Evolutionary conservation across 2,888 invertebrate species (phyloP), one percentile per base, ranked within the genome.

Genomic region (Troglohyphantes excavatus): DNA sequence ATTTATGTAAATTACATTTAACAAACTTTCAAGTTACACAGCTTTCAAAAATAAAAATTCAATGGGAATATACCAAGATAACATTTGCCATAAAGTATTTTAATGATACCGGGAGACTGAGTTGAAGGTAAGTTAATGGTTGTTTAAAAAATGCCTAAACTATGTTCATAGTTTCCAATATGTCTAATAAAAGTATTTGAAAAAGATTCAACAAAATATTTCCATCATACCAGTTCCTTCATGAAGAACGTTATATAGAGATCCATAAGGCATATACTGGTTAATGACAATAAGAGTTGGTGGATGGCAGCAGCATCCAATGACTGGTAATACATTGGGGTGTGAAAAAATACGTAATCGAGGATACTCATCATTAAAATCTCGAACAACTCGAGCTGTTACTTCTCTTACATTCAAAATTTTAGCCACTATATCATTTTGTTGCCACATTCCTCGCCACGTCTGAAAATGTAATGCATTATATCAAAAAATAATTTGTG

Each of bases 321-420:
- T 92, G 67, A 98, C 98, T 6, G 99, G 99, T 93, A 99, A 94
- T 91, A 99, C 97, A 93, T 99, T 99, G 5, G 99, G 98, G 94
- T 99, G 99, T 0, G 99, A 99, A 94, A 99, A 99, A 93, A 99
- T 99, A 93, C 99, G 95, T 53, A 99, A 94, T 93, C 98, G 97
- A 0, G 99, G 99, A 93, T 98, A 99, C 94, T 99, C 99, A 93
- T 99, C 99, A 93, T 98, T 98, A 94, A 99, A 99, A 94, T 99
- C 99, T 2, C 99, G 94, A 2, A 98, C 97, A 90, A 98, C 96
- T 88, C 99, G 95, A 3, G 97, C 95, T 0, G 98, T 97, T 92
- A 98, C 97, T 92, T 99, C 97, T 11, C 98, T 95, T 23, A 99
- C 95, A 2, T 96, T 96, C 53, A 99, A 94, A 91, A 99, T 96